These are phyloP conservation scores for Tetramorium bicarinatum DNA, from an alignment of 2,888 invertebrate genomes.

Conservation along the genomic window DNA sequence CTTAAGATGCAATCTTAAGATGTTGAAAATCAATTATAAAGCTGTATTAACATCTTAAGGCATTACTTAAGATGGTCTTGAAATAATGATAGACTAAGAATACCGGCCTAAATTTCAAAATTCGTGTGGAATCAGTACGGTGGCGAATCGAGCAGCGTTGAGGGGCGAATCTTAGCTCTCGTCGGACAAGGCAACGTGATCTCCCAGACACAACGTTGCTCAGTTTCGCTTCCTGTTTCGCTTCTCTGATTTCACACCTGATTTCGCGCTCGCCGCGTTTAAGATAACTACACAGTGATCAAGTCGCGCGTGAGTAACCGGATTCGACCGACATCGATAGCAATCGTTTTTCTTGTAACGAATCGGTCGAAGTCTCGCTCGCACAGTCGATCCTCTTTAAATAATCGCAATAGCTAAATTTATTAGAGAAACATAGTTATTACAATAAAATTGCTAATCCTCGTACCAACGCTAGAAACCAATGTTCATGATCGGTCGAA, in stretches of 20 bases:
- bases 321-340: constrained; percentile 13
- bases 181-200: background rate
- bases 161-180: background rate
- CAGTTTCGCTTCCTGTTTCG: background rate
- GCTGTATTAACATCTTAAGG: no score
- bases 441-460: background rate
- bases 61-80: no score
- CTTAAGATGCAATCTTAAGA: no score
- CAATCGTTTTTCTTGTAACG: background rate
- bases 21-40: no score
- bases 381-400: background rate
- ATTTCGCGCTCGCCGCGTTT: background rate
- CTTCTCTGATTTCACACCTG: background rate
- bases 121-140: background rate
- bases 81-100: no score
- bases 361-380: background rate
- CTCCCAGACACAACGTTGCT: background rate
- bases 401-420: background rate
- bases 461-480: background rate
- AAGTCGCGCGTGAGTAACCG: constrained; percentile 2
- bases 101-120: background rate
- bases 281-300: background rate
- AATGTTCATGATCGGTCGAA: background rate
- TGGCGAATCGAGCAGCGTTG: background rate
- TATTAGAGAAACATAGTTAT: background rate